Base-by-base conservation (phyloP, 2,797 vertebrate species). In the Cryptoblepharus egeriae region DNA sequence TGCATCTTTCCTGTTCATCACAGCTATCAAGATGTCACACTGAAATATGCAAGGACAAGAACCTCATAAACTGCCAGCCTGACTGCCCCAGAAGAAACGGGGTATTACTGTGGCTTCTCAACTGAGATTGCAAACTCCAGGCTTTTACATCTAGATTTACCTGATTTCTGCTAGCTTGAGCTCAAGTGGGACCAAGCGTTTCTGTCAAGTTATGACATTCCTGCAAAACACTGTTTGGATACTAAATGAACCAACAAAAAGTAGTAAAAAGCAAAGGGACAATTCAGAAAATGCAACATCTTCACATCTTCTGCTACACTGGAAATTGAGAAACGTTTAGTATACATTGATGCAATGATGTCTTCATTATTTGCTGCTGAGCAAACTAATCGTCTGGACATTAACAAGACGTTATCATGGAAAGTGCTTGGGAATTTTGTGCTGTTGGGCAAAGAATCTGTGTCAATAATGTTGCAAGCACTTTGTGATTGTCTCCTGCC, bases 261-360 rank as follows among this genome's bases (percentile, higher is more conserved):
- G 28, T 22, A 18, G 60, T 22, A 77, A 12, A 65, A 65, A 65
- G 24, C 26, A 22, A 75, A 61, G 16, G n/a, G 16, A 12, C 10
- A 13, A 78, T 37, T 60, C 63, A 71, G 55, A 69, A 70, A 61
- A 20, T 61, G 22, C 28, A 16, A 26, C n/a, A 65, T 60, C 57
- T 60, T 20, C 3, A 45, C 42, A n/a, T n/a, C n/a, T n/a, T 32
- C 39, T 37, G 71, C 32, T 61, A 45, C n/a, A 26, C 45, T 9
- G 30, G 68, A 57, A 61, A 79, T 79, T 70, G 70, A 60, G 78
- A 58, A 79, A 79, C 68, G 57, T 57, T 9, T 49, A 13, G 7
- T 10, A 71, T 42, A 80, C 32, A 9, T 32, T 10, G n/a, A 84
- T 81, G 39, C 5, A 65, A 18, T 64, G 6, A 20, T 58, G 11